phyloP scores from a whole-genome alignment of 1,140 invertebrate species.

The Magallana gigas region DNA sequence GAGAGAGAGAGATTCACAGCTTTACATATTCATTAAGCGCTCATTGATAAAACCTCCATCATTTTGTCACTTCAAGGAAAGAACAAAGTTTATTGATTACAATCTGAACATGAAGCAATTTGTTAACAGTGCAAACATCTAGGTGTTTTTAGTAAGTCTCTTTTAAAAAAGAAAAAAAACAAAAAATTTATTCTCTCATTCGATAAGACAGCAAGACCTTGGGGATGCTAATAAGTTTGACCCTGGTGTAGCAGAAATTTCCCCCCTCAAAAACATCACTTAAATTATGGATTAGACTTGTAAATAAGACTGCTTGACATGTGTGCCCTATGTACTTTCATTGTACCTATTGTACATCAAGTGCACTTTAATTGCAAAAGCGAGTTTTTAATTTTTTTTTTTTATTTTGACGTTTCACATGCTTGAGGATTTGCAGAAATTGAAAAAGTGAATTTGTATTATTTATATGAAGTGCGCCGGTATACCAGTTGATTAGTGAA shows the following conservation, averaged over 20 bases:
- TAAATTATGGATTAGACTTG: constrained; percentile 6
- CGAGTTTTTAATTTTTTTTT: background rate
- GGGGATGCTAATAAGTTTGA: constrained; percentile 4
- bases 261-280: constrained; percentile 24
- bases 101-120: background rate
- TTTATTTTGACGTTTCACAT: constrained; percentile 9
- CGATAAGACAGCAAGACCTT: background rate
- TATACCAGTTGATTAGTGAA: background rate
- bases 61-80: background rate
- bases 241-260: constrained; percentile 3
- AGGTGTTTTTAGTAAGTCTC: background rate
- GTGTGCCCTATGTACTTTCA: constrained; percentile 3
- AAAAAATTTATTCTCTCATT: background rate
- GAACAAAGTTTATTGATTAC: background rate
- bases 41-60: background rate
- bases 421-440: constrained; percentile 32
- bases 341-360: constrained; percentile 33
- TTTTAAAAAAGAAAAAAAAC: background rate
- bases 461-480: background rate
- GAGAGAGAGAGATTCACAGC: background rate
- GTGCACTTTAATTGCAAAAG: constrained; percentile 26
- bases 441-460: constrained; percentile 21
- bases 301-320: constrained; percentile 19
- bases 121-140: background rate
- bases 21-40: background rate